Evolutionary conservation across 2,797 vertebrate genomes (phyloP), one percentile per base, ranked within the genome.

Genomic region (Cyclura pinguis): DNA sequence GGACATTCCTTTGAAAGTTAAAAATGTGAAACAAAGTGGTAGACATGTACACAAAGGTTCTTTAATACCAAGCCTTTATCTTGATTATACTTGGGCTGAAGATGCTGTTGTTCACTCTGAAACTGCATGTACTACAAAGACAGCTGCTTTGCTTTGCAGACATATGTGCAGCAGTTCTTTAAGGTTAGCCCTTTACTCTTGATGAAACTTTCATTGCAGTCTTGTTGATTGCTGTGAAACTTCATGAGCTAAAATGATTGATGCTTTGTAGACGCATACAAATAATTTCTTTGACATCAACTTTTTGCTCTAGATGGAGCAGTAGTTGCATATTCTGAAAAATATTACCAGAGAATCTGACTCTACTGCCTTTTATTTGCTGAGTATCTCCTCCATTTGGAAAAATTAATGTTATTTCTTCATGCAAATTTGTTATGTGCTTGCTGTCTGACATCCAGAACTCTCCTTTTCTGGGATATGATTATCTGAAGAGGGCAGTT

Each of bases 191-290:
- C 22, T 64, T 78, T 64, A 27, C 6, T 86, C 72, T 57, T 76
- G 85, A 57, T 76, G 85, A 87, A 87, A 78, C 74, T 24, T 78
- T 64, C 57, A 64, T 13, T 87, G 74, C 77, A 87, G 42, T 12
- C 69, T 87, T 62, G 73, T 77, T 86, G 52, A 62, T 62, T 62
- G 35, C 73, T 62, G 14, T 10, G 57, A 62, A 57, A 22, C 6
- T 59, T 42, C 16, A 24, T 8, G 35, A 42, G 32, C 6, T 67
- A 69, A 50, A 74, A 57, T 47, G 27, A 27, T 59, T 32, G 35
- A 32, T 20, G n/a, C 55, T 87, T 59, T 88, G 47, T 69, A 69
- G 22, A 4, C 5, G 20, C 42, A 88, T 52, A 35, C 52, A 32
- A 24, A 73, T 24, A 77, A 73, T 18, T 29, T 14, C 24, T 82